A percentile compares a stretch with the other conserved stretches of the same genome.
Evolutionary conservation across 2,797 vertebrate genomes (phyloP).

Genomic region (Aviceda cuculoides): DNA sequence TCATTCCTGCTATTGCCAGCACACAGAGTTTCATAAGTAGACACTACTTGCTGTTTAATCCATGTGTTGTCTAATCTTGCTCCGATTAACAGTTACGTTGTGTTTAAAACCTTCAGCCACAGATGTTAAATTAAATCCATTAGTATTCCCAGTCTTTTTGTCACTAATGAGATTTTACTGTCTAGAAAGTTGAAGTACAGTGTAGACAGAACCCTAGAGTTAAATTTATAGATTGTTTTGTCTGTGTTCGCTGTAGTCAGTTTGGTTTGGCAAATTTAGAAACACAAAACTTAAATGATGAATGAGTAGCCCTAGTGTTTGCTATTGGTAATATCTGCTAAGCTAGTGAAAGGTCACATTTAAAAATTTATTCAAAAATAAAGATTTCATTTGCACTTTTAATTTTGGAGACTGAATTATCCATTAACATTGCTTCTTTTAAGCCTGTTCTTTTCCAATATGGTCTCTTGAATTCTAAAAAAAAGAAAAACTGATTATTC

Average conservation of each 20-base stretch:
- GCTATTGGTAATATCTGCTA: neutral
- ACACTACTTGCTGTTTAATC: neutral
- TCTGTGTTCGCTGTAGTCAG: neutral
- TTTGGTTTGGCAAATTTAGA: neutral
- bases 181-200: neutral
- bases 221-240: neutral
- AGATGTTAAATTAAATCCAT: neutral
- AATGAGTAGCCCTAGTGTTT: neutral
- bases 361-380: neutral
- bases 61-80: neutral
- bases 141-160: neutral
- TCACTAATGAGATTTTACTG: neutral
- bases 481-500: neutral
- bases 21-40: neutral
- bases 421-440: neutral
- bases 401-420: neutral
- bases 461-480: neutral
- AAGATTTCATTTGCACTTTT: neutral
- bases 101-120: neutral
- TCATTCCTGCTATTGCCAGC: neutral
- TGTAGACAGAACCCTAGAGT: neutral
- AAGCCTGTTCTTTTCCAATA: neutral
- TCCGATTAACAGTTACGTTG: neutral
- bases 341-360: neutral
- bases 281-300: neutral